Conservation (phyloP, 1,140 invertebrate genomes). For the Danaus plexippus region DNA sequence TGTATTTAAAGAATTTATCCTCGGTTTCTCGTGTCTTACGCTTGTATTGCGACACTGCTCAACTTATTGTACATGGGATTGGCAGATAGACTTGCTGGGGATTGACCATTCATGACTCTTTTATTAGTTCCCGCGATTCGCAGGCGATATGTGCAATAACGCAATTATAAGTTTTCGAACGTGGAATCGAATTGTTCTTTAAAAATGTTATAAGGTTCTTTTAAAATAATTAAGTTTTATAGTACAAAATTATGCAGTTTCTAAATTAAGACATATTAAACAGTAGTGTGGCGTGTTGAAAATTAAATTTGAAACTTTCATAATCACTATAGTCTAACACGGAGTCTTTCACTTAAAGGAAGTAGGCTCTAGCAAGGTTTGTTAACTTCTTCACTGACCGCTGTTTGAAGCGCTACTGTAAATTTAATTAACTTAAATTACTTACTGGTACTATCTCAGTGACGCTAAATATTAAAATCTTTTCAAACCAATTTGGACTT, state of each 20-base stretch:
- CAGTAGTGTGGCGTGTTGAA: no score
- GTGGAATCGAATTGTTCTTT: no score
- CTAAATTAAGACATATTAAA: no score
- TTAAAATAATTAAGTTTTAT: no score
- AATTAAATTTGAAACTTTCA: no score
- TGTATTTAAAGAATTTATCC: conserved; percentile 1
- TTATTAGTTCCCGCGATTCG: conserved; percentile 22
- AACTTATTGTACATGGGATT: conserved; percentile 26
- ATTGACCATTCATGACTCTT: conserved; percentile 33
- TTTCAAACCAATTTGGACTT: conserved; percentile 2
- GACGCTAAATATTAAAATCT: conserved; percentile 1
- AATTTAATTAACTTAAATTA: conserved; percentile 45
- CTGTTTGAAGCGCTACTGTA: conserved; percentile 30
- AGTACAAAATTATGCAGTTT: no score
- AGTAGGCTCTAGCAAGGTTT: conserved; percentile 43
- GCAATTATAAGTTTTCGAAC: conserved; percentile 14
- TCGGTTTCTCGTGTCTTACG: conserved; percentile 18
- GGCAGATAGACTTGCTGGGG: conserved; percentile 29
- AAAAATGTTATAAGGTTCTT: no score
- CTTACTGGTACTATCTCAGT: conserved; percentile 12
- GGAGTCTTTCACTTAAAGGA: conserved; percentile 25
- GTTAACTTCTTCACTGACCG: conserved; percentile 39
- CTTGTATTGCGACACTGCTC: conserved; percentile 11
- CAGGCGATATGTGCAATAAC: no score
- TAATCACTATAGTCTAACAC: no score